phyloP scores from a whole-genome alignment of 2,888 invertebrate species.

The Protonemura montana region DNA sequence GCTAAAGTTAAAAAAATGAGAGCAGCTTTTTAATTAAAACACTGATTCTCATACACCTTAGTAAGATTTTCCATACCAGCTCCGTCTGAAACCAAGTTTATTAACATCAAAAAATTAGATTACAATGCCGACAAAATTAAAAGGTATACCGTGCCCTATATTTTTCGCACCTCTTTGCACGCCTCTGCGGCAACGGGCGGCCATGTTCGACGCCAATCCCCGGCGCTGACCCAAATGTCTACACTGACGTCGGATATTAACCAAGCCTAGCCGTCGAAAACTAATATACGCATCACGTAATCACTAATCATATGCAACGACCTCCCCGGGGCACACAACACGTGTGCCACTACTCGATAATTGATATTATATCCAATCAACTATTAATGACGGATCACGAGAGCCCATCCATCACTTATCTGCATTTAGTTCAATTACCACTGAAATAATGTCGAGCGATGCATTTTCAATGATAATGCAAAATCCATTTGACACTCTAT shows the following conservation, averaged over 20 bases:
- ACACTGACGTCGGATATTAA: slow-evolving; percentile 8
- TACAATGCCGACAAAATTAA: background rate
- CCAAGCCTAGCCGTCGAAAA: background rate
- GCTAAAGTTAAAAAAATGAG: background rate
- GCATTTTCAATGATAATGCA: background rate
- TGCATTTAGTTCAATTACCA: background rate
- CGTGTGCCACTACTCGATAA: background rate
- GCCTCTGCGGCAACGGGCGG: background rate
- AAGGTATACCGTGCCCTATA: background rate
- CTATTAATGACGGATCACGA: background rate
- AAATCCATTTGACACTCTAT: background rate
- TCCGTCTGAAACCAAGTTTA: background rate
- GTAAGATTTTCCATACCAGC: background rate
- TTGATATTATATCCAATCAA: slow-evolving; percentile 22
- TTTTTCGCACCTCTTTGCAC: no score
- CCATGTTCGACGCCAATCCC: background rate
- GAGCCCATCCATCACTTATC: background rate
- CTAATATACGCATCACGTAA: slow-evolving; percentile 25
- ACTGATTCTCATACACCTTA: background rate
- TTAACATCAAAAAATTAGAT: background rate
- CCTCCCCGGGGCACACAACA: background rate
- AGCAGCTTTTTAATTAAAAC: background rate
- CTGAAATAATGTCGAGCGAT: background rate
- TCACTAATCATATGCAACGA: background rate
- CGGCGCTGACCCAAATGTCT: background rate